Base-by-base conservation (phyloP, 2,888 invertebrate genomes). In the Andrena fulva region DNA sequence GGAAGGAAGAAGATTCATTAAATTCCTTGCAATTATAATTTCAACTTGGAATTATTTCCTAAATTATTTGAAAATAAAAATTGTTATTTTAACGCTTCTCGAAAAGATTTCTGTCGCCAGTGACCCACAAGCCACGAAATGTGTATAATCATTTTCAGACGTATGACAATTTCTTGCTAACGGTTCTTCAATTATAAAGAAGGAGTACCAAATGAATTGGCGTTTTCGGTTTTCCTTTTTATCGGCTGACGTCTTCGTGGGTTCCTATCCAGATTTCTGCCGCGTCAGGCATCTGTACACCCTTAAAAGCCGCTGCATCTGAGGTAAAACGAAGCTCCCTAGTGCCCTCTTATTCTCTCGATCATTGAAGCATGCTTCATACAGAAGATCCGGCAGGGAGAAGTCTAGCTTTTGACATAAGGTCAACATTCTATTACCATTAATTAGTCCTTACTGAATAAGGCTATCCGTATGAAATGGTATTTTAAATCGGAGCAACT, bases 281-380 rank as follows among this genome's bases (percentile, higher is more conserved):
- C 27, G 52, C 80, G 59, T 71, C 80, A 71, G 60, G 54, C 24
- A 71, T 48, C 48, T 64, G 48, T 68, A 62, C 52, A 54, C n/a
- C 24, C 48, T 69, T 52, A 62, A 75, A 42, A 20, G 35, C 63
- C n/a, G 60, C 31, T 77, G 76, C 56, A 64, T 52, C 62, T 5
- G 62, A 77, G 48, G 54, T 52, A 76, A 68, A 77, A 68, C 67
- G 54, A 80, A 80, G 80, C 48, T 72, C 70, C 33, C 31, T 62
- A 48, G 52, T 71, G 5, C 63, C 60, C 42, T 52, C 67, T 27
- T 60, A 70, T n/a, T 69, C 35, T 50, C 27, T 74, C 66, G 62
- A 81, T 75, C 70, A 52, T 56, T 71, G n/a, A 42, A 67, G 70
- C 50, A 75, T 29, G 54, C 64, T 70, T 64, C 48, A 67, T 29